phyloP scores from a whole-genome alignment of 2,113 vertebrate species.

The Apistogramma diplotaenia region DNA sequence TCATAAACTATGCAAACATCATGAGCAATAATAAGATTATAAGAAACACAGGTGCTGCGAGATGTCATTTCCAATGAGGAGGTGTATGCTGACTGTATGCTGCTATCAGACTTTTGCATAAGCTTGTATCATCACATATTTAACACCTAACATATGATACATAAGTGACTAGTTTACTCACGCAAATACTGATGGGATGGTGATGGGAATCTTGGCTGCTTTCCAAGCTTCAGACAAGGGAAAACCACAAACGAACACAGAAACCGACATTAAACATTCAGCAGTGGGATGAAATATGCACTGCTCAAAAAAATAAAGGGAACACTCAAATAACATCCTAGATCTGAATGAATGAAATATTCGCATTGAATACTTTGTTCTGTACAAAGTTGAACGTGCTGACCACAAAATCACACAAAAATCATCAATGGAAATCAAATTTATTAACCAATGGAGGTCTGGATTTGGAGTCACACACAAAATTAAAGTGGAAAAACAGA shows the following conservation, averaged over 20 bases:
- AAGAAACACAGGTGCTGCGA: background rate
- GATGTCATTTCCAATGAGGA: background rate
- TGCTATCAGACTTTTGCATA: background rate
- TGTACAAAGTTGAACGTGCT: too few relatives aligned
- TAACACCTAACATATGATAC: background rate
- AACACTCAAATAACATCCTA: too few relatives aligned
- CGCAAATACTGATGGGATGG: background rate
- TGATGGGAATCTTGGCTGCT: background rate
- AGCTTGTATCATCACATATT: background rate
- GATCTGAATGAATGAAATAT: too few relatives aligned
- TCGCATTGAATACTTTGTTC: too few relatives aligned
- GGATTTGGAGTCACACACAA: too few relatives aligned
- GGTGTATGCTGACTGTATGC: background rate
- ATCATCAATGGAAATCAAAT: too few relatives aligned
- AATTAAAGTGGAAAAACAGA: too few relatives aligned
- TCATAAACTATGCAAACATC: constrained; percentile 12
- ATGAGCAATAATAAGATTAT: constrained; percentile 7
- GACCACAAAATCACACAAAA: too few relatives aligned
- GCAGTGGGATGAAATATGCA: background rate
- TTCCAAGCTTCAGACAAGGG: background rate
- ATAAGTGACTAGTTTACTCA: background rate
- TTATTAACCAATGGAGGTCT: too few relatives aligned
- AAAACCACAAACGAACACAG: background rate
- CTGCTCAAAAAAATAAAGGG: too few relatives aligned
- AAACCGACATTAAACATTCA: background rate